phyloP scores from a whole-genome alignment of 2,888 invertebrate species.

The Tribolium freemani region DNA sequence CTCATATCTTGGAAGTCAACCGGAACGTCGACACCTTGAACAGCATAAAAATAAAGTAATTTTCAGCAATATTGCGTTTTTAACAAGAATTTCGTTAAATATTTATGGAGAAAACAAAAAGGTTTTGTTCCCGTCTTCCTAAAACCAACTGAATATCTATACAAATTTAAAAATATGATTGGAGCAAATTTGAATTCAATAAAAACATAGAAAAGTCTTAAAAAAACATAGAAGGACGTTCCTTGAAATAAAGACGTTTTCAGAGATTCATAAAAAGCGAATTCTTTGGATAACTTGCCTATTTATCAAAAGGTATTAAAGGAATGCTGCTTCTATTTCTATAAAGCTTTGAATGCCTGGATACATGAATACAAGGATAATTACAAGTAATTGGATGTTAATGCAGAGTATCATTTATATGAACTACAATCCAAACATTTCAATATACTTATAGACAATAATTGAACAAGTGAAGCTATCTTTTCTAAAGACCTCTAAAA shows the following conservation, averaged over 20 bases:
- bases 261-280: no score
- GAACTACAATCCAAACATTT: neutral
- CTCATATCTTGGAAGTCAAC: constrained; percentile 17
- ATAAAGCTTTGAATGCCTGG: neutral
- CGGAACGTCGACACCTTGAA: constrained; percentile 24
- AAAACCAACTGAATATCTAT: neutral
- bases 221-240: no score
- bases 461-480: neutral
- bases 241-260: no score
- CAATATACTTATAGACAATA: neutral
- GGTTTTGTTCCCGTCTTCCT: neutral
- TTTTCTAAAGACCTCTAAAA: neutral
- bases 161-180: no score
- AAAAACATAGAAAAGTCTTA: no score
- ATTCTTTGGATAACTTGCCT: neutral
- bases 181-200: no score
- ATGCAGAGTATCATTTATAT: neutral
- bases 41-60: neutral
- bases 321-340: neutral
- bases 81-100: neutral
- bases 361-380: neutral
- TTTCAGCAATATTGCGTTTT: neutral
- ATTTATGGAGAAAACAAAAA: neutral
- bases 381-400: neutral
- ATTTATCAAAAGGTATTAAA: neutral